Percentiles rank a stretch among this genome's conserved stretches.
Evolutionary conservation across 2,797 vertebrate species (phyloP).

Genomic region (Valencia hispanica): DNA sequence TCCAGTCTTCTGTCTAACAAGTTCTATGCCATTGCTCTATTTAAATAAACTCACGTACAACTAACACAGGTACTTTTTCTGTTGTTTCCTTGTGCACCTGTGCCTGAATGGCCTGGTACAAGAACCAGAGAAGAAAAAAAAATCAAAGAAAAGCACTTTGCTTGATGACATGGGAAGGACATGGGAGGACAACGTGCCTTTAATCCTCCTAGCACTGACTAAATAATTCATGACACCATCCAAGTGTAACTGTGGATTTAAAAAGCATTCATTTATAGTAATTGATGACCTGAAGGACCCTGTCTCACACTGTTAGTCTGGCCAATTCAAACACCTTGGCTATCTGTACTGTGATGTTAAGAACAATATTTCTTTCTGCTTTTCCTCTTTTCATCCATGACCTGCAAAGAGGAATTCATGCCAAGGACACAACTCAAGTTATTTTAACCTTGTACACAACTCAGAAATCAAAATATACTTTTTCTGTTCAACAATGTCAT

Average conservation of each 20-base stretch:
- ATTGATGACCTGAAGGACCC: conserved; percentile 62
- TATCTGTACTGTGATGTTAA: conserved; percentile 16
- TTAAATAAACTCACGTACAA: not conserved
- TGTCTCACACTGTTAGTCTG: conserved; percentile 46
- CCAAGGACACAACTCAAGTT: conserved; percentile 2
- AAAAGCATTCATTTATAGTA: conserved; percentile 65
- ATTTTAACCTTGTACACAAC: conserved; percentile 7
- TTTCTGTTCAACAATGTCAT: conserved; percentile 3
- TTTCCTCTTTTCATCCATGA: conserved; percentile 20
- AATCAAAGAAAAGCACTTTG: conserved; percentile 14
- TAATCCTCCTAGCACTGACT: conserved; percentile 33
- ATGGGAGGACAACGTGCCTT: conserved; percentile 40
- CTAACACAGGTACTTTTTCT: not conserved
- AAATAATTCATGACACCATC: conserved; percentile 56
- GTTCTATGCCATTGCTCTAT: not conserved
- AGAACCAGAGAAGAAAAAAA: conserved; percentile 8
- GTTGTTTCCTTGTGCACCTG: not conserved
- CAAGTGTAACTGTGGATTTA: conserved; percentile 58
- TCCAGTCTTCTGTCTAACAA: not conserved
- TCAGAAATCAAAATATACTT: conserved; percentile 1
- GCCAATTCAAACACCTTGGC: conserved; percentile 59
- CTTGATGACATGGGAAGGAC: conserved; percentile 30
- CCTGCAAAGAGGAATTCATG: conserved; percentile 7
- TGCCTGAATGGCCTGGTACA: not conserved
- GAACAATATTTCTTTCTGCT: conserved; percentile 22